Evolutionary conservation across 1,140 invertebrate genomes (phyloP).

Genomic region (Homalodisca vitripennis): DNA sequence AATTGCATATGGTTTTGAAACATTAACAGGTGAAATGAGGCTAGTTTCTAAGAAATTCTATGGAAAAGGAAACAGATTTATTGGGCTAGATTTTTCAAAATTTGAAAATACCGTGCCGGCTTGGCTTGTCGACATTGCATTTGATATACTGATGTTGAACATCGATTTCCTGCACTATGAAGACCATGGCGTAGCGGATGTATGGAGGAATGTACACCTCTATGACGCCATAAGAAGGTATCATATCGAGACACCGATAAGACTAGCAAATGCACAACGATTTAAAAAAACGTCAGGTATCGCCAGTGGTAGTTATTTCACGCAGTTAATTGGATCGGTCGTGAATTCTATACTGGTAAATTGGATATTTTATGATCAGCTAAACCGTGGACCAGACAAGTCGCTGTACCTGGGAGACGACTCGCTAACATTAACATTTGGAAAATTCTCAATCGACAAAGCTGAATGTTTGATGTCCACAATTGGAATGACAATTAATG

Average conservation of each 20-base stretch:
- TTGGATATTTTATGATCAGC: too few relatives aligned
- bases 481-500: too few relatives aligned
- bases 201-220: not conserved
- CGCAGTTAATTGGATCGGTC: conserved; percentile 26
- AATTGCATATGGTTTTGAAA: conserved; percentile 34
- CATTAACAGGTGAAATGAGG: conserved; percentile 5
- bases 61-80: not conserved
- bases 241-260: conserved; percentile 26
- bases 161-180: conserved; percentile 27
- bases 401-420: not conserved
- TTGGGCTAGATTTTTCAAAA: conserved; percentile 21
- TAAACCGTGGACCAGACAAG: not conserved
- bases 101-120: conserved; percentile 31
- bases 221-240: conserved; percentile 24
- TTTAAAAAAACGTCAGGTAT: conserved; percentile 18
- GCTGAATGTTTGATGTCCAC: too few relatives aligned
- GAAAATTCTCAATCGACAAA: too few relatives aligned
- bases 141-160: conserved; percentile 23
- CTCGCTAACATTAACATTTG: too few relatives aligned
- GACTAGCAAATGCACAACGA: conserved; percentile 8
- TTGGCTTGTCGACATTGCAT: conserved; percentile 24
- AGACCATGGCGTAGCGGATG: conserved; percentile 27
- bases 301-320: conserved; percentile 29
- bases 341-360: conserved; percentile 20
- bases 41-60: not conserved